Conservation (phyloP, 2,113 vertebrate species). For the Eolophus roseicapilla region DNA sequence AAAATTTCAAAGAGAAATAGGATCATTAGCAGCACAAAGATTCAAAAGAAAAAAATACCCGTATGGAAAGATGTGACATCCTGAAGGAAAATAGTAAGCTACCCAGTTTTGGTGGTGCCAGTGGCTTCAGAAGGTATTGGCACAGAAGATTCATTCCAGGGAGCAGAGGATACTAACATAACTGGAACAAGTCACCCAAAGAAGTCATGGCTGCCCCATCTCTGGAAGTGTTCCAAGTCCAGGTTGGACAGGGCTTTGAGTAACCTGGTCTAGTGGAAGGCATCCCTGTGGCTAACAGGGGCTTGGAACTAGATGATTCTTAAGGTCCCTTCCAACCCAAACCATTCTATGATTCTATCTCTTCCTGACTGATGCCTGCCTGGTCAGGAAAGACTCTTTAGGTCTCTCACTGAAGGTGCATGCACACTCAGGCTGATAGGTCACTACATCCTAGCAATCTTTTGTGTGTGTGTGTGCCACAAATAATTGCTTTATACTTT, state of each 20-base stretch:
- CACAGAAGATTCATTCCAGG: not conserved
- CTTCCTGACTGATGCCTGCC: not conserved
- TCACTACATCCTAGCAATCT: not conserved
- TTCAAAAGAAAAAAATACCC: not conserved
- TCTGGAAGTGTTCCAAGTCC: not conserved
- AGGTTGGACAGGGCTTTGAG: not conserved
- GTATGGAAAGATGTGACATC: not conserved
- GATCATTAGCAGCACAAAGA: not conserved
- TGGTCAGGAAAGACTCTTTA: not conserved
- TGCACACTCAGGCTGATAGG: not conserved
- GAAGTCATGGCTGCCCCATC: not conserved
- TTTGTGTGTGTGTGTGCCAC: not conserved
- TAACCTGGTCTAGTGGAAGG: not conserved
- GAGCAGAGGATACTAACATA: not conserved
- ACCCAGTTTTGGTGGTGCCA: not conserved
- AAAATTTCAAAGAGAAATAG: not conserved
- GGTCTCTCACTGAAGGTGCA: not conserved
- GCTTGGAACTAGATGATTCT: not conserved
- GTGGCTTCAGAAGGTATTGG: not conserved
- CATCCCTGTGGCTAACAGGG: not conserved
- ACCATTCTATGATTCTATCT: not conserved
- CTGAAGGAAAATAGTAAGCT: not conserved
- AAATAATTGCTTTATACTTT: not conserved
- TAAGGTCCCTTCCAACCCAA: not conserved
- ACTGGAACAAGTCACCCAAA: not conserved